Base-by-base conservation (phyloP, 2,888 invertebrate genomes). In the Pyralis farinalis region DNA sequence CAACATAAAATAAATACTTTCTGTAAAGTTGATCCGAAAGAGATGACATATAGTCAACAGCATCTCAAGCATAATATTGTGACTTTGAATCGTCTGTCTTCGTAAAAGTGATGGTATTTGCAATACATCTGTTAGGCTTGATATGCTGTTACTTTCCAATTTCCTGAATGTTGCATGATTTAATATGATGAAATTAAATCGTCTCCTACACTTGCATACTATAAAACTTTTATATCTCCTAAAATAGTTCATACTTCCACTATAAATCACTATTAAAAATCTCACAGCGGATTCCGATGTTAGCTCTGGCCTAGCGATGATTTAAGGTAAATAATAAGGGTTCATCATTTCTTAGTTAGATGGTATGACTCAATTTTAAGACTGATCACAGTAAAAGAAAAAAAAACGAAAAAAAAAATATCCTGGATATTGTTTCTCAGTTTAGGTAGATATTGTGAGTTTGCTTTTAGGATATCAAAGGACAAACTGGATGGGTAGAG, bases 301-400 rank as follows among this genome's bases (percentile, higher is more conserved):
- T 76, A 75, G 70, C 71, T 79, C 76, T 67, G 87, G 87, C 87
- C 88, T 88, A 87, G 82, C 63, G 65, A 73, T 68, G 71, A 53
- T 71, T 69, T 81, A 81, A 76, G 69, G 60, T 78, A 70, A 16
- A 47, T 58, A 42, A 40, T 84, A 84, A 82, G 84, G 64, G 65
- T 78, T 85, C 77, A 78, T 82, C 76, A 82, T 84, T 81, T 85
- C 77, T 83, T 85, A 83, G 72, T 83, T 85, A 88, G 87, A 84
- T 74, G 73, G 82, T 88, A 87, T 74, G 83, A 90, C 89, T 89
- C 89, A 90, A 90, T 87, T 87, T 88, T 88, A 90, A 90, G 90
- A 90, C 90, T 90, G 90, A 90, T 84, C 79, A 84, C 81, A 78
- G 76, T 68, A 82, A 83, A 77, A 67, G 59, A 50, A 67, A 69